These are phyloP conservation scores for Trichonephila inaurata DNA, from an alignment of 1,140 invertebrate genomes.

Conservation along the genomic window DNA sequence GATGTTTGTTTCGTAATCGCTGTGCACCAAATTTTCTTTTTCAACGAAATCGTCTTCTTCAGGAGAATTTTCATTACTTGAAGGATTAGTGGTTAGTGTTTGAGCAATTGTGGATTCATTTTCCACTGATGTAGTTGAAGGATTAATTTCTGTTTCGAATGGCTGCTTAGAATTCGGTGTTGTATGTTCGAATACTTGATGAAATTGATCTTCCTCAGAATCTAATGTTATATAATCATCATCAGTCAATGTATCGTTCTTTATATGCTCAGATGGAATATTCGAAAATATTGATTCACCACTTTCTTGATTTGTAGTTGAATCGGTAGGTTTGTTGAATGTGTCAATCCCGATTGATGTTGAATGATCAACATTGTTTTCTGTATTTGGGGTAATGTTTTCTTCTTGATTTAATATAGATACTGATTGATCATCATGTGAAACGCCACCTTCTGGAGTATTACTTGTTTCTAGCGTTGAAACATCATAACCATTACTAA, in stretches of 20 bases:
- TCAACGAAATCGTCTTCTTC: background rate
- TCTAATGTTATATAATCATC: background rate
- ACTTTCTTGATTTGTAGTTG: background rate
- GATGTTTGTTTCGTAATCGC: no score
- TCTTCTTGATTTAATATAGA: background rate
- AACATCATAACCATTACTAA: background rate
- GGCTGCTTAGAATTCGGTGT: background rate
- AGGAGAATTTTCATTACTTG: background rate
- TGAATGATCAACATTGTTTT: no score
- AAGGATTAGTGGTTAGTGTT: background rate
- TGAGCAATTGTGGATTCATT: background rate
- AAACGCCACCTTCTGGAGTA: background rate
- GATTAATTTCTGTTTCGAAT: background rate
- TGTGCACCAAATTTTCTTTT: background rate
- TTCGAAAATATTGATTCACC: background rate
- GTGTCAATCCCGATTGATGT: no score
- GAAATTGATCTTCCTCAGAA: background rate
- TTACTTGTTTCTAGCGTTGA: background rate
- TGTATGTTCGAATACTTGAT: background rate
- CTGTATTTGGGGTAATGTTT: no score
- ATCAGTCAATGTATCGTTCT: background rate
- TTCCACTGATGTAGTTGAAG: background rate
- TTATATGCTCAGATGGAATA: background rate
- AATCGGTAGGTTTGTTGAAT: background rate
- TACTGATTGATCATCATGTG: background rate